A percentile compares a stretch with the other conserved stretches of the same genome.
Conservation (phyloP, 2,113 vertebrate species). For the Erpornis zantholeuca region DNA sequence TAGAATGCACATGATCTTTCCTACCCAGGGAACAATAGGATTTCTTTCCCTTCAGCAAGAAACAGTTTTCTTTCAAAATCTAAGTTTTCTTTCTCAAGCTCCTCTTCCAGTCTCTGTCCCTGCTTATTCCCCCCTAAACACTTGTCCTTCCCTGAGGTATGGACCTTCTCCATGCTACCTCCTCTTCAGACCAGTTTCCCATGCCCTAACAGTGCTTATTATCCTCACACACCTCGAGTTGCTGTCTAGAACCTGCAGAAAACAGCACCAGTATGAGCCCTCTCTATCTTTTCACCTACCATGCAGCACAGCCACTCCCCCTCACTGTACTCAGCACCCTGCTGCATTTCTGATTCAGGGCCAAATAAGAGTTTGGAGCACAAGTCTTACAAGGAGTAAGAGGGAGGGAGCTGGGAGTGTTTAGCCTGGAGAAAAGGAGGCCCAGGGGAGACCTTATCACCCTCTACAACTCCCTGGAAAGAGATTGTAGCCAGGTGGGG, state of each 20-base stretch:
- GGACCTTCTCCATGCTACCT: neutral
- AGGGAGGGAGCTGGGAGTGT: neutral
- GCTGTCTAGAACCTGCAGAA: neutral
- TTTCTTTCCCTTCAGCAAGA: neutral
- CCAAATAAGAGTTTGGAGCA: neutral
- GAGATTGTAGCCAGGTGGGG: neutral
- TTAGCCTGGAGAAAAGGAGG: neutral
- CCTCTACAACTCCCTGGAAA: neutral
- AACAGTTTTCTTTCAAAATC: neutral
- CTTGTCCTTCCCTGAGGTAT: neutral
- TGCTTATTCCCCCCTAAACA: neutral
- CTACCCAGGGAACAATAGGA: neutral
- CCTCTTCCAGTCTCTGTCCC: neutral
- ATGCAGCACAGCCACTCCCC: fast-evolving
- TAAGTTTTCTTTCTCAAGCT: neutral
- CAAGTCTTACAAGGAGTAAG: neutral
- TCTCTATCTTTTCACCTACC: neutral
- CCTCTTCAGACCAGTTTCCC: neutral
- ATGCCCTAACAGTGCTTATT: neutral
- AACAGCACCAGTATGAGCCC: neutral
- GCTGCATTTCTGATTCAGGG: neutral
- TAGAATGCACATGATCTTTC: neutral
- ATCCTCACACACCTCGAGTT: neutral
- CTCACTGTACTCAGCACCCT: neutral
- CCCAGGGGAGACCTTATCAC: neutral